Percentiles rank a stretch among this genome's conserved stretches.
Evolutionary conservation across 2,113 vertebrate genomes (phyloP).

Genomic region (Dryoscopus gambensis): DNA sequence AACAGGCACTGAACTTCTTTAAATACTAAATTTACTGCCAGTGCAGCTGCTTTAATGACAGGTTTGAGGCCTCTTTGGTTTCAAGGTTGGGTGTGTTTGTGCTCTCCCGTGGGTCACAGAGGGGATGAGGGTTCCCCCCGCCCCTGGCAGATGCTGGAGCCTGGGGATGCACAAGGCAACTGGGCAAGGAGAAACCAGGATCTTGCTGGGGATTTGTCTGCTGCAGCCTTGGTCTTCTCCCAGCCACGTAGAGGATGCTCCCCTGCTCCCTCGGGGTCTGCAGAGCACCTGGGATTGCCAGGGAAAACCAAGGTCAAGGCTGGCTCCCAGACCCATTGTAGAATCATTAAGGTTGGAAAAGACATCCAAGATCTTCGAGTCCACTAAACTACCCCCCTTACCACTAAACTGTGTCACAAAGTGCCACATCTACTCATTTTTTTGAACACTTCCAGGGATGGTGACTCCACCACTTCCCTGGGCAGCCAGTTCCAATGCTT

Average conservation of each 20-base stretch:
- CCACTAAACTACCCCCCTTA: no score
- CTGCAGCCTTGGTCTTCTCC: background rate
- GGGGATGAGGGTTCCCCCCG: background rate
- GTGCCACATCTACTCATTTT: background rate
- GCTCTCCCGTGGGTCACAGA: background rate
- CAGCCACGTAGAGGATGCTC: accelerated
- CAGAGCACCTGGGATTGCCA: accelerated
- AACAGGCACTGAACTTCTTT: constrained; percentile 8
- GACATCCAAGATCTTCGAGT: background rate
- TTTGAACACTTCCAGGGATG: no score
- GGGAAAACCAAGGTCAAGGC: background rate
- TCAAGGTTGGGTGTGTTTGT: constrained; percentile 48
- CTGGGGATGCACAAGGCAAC: background rate
- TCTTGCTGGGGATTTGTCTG: background rate
- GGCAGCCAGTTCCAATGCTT: no score
- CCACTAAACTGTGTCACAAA: background rate
- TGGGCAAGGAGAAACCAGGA: background rate
- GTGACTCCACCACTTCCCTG: background rate
- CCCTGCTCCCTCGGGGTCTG: background rate
- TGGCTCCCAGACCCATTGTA: background rate
- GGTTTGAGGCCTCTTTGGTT: constrained; percentile 69
- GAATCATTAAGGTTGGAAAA: background rate
- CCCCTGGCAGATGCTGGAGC: background rate
- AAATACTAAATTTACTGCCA: constrained; percentile 65
- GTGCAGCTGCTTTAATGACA: constrained; percentile 72